These are phyloP conservation scores for Dipodomys ordii DNA, from an alignment of 2,113 vertebrate genomes.

Conservation along the genomic window DNA sequence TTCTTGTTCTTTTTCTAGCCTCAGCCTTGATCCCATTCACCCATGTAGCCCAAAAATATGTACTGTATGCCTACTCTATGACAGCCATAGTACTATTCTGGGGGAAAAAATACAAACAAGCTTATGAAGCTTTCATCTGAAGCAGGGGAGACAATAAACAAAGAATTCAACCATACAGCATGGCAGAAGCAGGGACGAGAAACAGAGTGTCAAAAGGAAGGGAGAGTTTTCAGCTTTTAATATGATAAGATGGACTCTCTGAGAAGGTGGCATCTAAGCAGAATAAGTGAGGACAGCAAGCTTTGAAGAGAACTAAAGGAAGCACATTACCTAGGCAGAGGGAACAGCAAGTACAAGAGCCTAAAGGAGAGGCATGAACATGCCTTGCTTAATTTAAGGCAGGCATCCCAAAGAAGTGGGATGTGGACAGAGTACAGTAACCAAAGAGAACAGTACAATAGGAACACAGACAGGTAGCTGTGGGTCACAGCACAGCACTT, in stretches of 20 bases:
- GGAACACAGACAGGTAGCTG: neutral
- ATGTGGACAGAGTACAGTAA: neutral
- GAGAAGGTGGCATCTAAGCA: slow-evolving; percentile 10
- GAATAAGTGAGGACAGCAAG: slow-evolving; percentile 13
- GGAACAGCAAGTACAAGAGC: neutral
- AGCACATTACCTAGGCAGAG: neutral
- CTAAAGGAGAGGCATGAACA: neutral
- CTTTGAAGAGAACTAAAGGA: neutral
- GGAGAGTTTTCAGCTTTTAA: neutral
- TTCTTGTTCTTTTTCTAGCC: slow-evolving; percentile 10
- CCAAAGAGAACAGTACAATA: neutral
- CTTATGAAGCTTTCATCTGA: slow-evolving; percentile 34
- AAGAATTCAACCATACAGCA: slow-evolving; percentile 4
- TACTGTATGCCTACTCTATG: neutral
- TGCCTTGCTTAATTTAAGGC: neutral
- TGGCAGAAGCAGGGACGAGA: neutral
- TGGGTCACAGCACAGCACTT: neutral
- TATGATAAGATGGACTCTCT: neutral
- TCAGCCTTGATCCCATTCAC: slow-evolving; percentile 20
- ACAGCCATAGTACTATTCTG: neutral
- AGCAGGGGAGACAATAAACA: neutral
- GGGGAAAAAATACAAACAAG: slow-evolving; percentile 32
- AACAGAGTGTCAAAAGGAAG: neutral
- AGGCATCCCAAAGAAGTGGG: neutral
- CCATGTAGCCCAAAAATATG: slow-evolving; percentile 31